A percentile compares a stretch with the other conserved stretches of the same genome.
These are phyloP conservation scores for Synchiropus splendidus DNA, from an alignment of 2,113 vertebrate genomes.

Conservation along the genomic window DNA sequence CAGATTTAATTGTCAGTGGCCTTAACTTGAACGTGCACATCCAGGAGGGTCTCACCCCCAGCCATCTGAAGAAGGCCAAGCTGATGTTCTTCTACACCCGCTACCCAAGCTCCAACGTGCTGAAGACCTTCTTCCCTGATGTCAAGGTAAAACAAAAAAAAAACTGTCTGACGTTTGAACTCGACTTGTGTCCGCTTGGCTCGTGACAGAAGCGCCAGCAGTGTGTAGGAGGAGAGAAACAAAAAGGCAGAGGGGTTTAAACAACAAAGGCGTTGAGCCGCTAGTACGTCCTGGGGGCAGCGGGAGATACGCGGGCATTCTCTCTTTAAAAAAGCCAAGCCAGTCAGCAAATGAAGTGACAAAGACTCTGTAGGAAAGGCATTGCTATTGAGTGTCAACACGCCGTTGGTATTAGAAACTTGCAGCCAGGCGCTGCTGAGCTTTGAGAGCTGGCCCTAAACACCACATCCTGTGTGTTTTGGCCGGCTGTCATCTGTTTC, in stretches of 20 bases:
- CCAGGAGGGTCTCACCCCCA: constrained; percentile 84
- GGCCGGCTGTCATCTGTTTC: constrained; percentile 30
- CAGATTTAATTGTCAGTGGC: constrained; percentile 38
- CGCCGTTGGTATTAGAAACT: constrained; percentile 60
- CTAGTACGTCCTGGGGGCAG: constrained; percentile 67
- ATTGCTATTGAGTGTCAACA: constrained; percentile 66
- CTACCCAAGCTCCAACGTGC: constrained; percentile 86
- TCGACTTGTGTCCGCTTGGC: constrained; percentile 43
- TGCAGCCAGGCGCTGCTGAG: constrained; percentile 36
- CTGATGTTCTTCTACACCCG: constrained; percentile 97
- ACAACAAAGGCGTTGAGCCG: constrained; percentile 64
- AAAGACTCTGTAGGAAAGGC: constrained; percentile 66
- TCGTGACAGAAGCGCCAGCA: constrained; percentile 43
- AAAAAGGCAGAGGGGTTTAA: constrained; percentile 65
- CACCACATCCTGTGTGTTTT: constrained; percentile 59
- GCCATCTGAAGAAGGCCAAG: constrained; percentile 95
- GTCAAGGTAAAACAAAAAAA: constrained; percentile 76
- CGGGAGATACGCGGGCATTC: constrained; percentile 65
- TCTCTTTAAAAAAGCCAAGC: constrained; percentile 69
- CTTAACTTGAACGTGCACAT: constrained; percentile 78
- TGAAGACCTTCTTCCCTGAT: constrained; percentile 87
- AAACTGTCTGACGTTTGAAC: constrained; percentile 9
- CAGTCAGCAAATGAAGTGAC: constrained; percentile 74
- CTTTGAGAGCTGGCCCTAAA: constrained; percentile 42
- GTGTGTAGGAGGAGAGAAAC: constrained; percentile 61